phyloP scores from a whole-genome alignment of 1,140 invertebrate genomes.

The Brachionus sp. region DNA sequence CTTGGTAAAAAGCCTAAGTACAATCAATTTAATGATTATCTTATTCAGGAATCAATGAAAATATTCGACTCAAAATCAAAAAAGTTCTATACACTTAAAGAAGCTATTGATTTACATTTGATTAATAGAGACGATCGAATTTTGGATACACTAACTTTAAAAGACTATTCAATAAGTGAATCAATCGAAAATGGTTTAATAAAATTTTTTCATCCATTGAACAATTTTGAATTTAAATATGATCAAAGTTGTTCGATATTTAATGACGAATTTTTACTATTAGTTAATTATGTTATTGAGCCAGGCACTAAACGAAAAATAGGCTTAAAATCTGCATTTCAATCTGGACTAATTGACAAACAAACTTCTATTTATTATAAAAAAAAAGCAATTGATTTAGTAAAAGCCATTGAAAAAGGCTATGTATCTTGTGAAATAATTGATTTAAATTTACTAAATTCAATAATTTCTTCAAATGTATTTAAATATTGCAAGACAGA shows the following conservation, averaged over 20 bases:
- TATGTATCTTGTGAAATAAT: conserved; percentile 44
- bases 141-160: background rate
- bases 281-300: conserved; percentile 35
- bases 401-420: conserved; percentile 5
- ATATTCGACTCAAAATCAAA: background rate
- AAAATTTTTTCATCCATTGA: conserved; percentile 42
- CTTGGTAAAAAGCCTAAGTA: conserved; percentile 25
- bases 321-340: conserved; percentile 5
- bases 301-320: background rate
- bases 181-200: background rate
- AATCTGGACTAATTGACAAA: background rate
- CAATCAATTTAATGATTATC: background rate
- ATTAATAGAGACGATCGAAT: background rate
- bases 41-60: conserved; percentile 11
- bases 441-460: background rate
- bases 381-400: background rate
- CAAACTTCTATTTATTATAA: background rate
- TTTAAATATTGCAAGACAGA: background rate
- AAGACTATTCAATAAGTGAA: background rate
- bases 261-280: background rate
- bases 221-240: conserved; percentile 44
- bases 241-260: conserved; percentile 37
- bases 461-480: background rate
- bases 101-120: background rate
- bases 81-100: background rate